These are phyloP conservation scores for Platycheirus rosarum DNA, from an alignment of 2,888 invertebrate genomes.

Conservation along the genomic window DNA sequence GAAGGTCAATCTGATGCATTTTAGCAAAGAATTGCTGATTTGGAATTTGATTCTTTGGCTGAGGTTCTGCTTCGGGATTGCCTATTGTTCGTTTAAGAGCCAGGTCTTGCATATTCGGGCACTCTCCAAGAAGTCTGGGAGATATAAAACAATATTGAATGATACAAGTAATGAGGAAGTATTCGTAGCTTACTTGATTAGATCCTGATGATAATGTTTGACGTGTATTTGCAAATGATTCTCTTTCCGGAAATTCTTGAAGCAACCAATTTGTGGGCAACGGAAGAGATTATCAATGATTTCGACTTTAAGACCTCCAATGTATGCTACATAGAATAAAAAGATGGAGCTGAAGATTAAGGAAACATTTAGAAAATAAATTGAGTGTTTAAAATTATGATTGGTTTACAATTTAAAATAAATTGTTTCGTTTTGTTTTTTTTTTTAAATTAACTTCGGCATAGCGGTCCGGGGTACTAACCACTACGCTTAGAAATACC, in stretches of 20 bases:
- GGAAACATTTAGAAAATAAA: too few relatives aligned
- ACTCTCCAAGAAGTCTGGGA: constrained; percentile 86
- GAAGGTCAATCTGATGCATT: constrained; percentile 81
- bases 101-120: constrained; percentile 93
- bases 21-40: constrained; percentile 82
- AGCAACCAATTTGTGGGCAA: constrained; percentile 92
- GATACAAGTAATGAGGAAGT: constrained; percentile 8
- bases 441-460: too few relatives aligned
- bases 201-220: constrained; percentile 95
- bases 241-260: constrained; percentile 95
- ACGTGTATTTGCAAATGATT: constrained; percentile 96
- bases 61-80: constrained; percentile 83
- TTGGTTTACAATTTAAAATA: too few relatives aligned
- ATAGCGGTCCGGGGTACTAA: too few relatives aligned
- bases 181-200: constrained; percentile 84
- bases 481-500: too few relatives aligned
- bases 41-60: constrained; percentile 82
- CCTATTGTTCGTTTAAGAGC: constrained; percentile 91
- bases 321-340: constrained; percentile 84
- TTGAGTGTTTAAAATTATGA: too few relatives aligned
- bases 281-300: constrained; percentile 87
- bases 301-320: constrained; percentile 86
- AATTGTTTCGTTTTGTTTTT: too few relatives aligned
- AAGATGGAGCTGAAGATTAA: too few relatives aligned
- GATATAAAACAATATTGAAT: neutral